Base-by-base conservation (phyloP, 2,888 invertebrate genomes). In the Chrysomela aeneicollis region DNA sequence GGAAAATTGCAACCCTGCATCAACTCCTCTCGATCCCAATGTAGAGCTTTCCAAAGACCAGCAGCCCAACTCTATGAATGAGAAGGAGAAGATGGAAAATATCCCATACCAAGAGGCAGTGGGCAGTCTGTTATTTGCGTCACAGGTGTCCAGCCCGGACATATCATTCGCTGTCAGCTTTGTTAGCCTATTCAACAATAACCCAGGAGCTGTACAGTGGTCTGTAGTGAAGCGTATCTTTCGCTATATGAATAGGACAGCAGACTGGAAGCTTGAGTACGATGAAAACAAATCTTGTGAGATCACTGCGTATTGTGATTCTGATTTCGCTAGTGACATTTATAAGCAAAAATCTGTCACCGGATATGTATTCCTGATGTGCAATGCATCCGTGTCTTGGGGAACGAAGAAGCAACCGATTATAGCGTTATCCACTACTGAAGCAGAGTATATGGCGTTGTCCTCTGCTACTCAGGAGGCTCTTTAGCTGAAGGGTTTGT, bases 81-180 rank as follows among this genome's bases (percentile, higher is more conserved):
- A 42, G 3, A 9, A 42, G 10, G 42, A 6, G 42, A 42, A 42
- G 63, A 15, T 49, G 50, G 42, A 30, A 61, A 4, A 30, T 61
- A 9, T 64, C 26, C 21, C 21, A 32, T n/a, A 17, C 51, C 1
- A 35, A 50, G 61, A 37, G 26, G 32, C 30, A 57, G n/a, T n/a
- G n/a, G n/a, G n/a, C n/a, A n/a, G n/a, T n/a, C n/a, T n/a, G n/a
- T n/a, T n/a, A n/a, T n/a, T n/a, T n/a, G n/a, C n/a, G n/a, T n/a
- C n/a, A n/a, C n/a, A n/a, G n/a, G n/a, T n/a, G n/a, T n/a, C n/a
- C 4, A 55, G 64, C 2, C 64, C 64, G 9, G 64, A 61, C 21
- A 64, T 61, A 26, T 17, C 50, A 17, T 64, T 49, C 26, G 30
- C 57, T n/a, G 58, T 57, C 10, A 54, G 15, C 21, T 26, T 47